These are phyloP conservation scores for Microdon myrmicae DNA, from an alignment of 2,888 invertebrate genomes.

Conservation along the genomic window DNA sequence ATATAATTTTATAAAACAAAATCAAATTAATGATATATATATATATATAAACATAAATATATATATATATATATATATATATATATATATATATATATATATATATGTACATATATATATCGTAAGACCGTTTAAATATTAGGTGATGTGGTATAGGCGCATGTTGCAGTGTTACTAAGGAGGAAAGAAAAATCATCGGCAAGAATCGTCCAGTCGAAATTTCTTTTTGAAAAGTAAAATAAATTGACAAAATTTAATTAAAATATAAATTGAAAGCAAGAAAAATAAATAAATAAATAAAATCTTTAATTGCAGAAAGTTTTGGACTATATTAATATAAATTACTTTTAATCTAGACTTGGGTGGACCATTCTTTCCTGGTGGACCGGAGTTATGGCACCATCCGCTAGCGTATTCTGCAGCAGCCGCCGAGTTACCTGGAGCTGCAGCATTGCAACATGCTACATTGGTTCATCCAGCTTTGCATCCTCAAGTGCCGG, in stretches of 20 bases:
- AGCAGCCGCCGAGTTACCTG: conserved; percentile 84
- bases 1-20: too few species aligned
- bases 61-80: too few species aligned
- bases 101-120: too few species aligned
- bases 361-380: conserved; percentile 95
- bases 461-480: conserved; percentile 94
- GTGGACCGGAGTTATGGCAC: conserved; percentile 93
- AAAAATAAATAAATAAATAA: conserved; percentile 14
- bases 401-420: conserved; percentile 86
- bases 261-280: conserved; percentile 3
- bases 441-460: conserved; percentile 83
- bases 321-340: conserved; percentile 3
- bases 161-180: conserved; percentile 43
- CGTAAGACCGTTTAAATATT: conserved; percentile 25
- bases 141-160: conserved; percentile 51
- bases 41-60: too few species aligned
- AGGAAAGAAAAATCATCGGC: conserved; percentile 1
- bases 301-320: conserved; percentile 10
- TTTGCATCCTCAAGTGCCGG: conserved; percentile 97
- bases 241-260: conserved; percentile 27
- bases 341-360: conserved; percentile 79
- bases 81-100: too few species aligned
- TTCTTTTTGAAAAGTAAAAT: too few species aligned
- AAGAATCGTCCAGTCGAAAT: conserved; percentile 25
- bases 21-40: too few species aligned